phyloP scores from a whole-genome alignment of 2,113 vertebrate genomes.

The Muntiacus reevesi region DNA sequence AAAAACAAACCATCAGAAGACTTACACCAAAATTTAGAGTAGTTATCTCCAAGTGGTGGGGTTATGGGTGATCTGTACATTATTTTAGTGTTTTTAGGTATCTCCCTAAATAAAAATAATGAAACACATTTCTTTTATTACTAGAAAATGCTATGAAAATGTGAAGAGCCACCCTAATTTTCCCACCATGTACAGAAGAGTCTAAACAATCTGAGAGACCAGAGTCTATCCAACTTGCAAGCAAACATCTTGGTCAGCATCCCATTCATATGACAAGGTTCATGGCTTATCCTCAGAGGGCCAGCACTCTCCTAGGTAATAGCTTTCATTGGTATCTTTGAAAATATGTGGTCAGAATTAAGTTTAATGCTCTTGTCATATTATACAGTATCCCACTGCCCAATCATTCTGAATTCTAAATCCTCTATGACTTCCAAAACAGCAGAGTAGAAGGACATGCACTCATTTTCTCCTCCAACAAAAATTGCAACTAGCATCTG shows the following conservation, averaged over 20 bases:
- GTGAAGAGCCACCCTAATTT: not conserved
- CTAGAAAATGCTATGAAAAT: not conserved
- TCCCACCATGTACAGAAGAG: not conserved
- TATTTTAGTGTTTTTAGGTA: not conserved
- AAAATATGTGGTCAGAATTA: not conserved
- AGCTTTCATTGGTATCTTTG: not conserved
- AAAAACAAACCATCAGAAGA: not conserved
- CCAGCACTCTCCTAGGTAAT: not conserved
- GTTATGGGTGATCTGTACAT: not conserved
- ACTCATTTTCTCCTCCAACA: not conserved
- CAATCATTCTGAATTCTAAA: not conserved
- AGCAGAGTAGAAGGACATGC: not conserved
- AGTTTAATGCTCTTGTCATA: not conserved
- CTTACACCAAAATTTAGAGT: not conserved
- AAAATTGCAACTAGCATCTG: not conserved
- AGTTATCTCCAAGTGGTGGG: not conserved
- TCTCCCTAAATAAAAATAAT: slow-evolving; percentile 33
- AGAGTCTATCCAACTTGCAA: not conserved
- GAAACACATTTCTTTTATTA: not conserved
- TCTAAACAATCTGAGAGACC: not conserved
- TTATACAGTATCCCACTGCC: not conserved
- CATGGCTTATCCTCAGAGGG: not conserved
- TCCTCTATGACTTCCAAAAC: not conserved
- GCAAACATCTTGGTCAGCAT: not conserved
- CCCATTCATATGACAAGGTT: not conserved